Evolutionary conservation across 2,797 vertebrate species (phyloP).

Genomic region (Saxicola maurus): DNA sequence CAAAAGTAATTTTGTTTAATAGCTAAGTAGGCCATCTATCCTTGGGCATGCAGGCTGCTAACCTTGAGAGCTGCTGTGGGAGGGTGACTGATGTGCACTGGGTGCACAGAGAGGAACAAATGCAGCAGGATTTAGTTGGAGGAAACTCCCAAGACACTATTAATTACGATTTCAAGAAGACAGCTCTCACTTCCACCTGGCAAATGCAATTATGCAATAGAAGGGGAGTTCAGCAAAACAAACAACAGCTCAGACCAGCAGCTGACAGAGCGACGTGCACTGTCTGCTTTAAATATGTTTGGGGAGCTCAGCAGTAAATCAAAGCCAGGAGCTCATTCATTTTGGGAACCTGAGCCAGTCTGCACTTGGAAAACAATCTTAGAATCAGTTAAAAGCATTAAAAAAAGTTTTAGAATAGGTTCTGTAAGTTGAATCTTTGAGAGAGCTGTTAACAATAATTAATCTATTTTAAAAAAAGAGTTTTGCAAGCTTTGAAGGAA

Average conservation of each 20-base stretch:
- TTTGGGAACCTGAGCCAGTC: neutral
- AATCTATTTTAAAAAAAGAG: neutral
- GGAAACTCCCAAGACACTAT: neutral
- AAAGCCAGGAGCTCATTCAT: neutral
- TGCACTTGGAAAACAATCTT: neutral
- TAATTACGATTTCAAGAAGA: slow-evolving; percentile 16
- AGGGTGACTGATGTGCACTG: neutral
- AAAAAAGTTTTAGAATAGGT: neutral
- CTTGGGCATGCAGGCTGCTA: neutral
- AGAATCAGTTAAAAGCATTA: neutral
- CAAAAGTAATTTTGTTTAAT: neutral
- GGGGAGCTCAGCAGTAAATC: neutral
- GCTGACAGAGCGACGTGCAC: neutral
- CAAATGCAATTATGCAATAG: slow-evolving; percentile 2
- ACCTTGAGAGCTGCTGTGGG: slow-evolving; percentile 11
- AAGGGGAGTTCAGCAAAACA: neutral
- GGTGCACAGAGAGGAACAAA: neutral
- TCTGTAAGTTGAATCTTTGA: neutral
- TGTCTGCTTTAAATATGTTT: neutral
- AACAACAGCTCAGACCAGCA: slow-evolving; percentile 1
- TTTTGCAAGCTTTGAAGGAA: neutral
- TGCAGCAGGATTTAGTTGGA: neutral
- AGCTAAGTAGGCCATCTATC: slow-evolving; percentile 1
- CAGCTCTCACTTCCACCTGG: slow-evolving; percentile 10
- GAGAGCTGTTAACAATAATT: neutral